Conservation (phyloP, 1,140 invertebrate species). For the Leguminivora glycinivorella region DNA sequence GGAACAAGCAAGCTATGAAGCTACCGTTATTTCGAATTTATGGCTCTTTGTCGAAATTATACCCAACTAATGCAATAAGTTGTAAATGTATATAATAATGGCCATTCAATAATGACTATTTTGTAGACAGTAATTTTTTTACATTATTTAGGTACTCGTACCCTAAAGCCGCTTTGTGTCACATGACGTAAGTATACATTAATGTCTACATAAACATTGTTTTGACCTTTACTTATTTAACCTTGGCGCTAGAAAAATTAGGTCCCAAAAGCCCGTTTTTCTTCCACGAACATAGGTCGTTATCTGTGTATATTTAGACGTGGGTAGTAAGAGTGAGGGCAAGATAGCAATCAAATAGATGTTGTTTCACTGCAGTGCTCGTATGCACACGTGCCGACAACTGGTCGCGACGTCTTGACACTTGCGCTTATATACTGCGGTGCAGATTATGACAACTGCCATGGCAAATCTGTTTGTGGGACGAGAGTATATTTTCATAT, state of each 20-base stretch:
- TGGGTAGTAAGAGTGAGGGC: conserved; percentile 48
- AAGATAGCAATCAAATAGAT: conserved; percentile 79
- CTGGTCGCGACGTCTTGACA: conserved; percentile 63
- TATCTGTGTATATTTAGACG: conserved; percentile 27
- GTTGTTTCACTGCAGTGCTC: conserved; percentile 72
- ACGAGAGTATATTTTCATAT: conserved; percentile 7
- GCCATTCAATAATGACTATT: too few relatives aligned
- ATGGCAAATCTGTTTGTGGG: background rate
- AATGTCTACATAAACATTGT: too few relatives aligned
- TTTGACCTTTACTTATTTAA: background rate
- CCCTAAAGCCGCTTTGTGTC: too few relatives aligned
- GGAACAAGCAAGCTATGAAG: too few relatives aligned
- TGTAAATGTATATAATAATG: too few relatives aligned
- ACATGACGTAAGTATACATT: too few relatives aligned
- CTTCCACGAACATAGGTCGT: background rate
- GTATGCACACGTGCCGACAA: conserved; percentile 69
- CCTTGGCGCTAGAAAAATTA: background rate
- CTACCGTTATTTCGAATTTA: too few relatives aligned
- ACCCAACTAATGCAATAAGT: too few relatives aligned
- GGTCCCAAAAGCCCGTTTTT: conserved; percentile 12
- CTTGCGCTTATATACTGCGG: conserved; percentile 38
- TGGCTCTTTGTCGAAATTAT: background rate
- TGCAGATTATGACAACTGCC: conserved; percentile 10
- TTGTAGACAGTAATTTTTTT: too few relatives aligned
- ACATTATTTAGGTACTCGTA: too few relatives aligned